Conservation (phyloP, 2,113 vertebrate species). For the Tiliqua scincoides region DNA sequence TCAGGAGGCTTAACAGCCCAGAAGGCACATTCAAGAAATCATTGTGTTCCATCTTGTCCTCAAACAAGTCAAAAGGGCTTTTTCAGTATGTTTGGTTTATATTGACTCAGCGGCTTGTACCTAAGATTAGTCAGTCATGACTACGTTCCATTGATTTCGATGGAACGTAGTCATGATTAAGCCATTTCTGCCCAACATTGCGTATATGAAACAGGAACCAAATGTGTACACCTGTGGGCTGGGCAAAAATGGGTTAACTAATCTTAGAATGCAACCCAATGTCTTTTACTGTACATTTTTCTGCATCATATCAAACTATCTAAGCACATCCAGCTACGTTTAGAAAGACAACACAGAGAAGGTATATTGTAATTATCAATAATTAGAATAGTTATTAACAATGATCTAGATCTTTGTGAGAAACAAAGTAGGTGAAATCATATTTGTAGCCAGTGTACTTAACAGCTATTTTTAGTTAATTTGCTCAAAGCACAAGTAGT, state of each 20-base stretch:
- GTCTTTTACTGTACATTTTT: not conserved
- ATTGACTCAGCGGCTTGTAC: too few relatives aligned
- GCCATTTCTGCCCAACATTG: too few relatives aligned
- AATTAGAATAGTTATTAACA: not conserved
- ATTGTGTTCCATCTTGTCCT: not conserved
- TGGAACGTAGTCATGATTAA: too few relatives aligned
- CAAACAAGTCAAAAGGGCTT: not conserved
- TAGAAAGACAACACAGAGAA: not conserved
- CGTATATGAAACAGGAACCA: too few relatives aligned
- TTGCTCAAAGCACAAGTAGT: not conserved
- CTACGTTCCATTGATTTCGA: too few relatives aligned
- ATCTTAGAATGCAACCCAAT: too few relatives aligned
- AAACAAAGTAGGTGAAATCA: not conserved
- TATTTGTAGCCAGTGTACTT: not conserved
- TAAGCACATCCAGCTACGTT: not conserved
- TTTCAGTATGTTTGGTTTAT: not conserved
- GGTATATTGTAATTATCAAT: too few relatives aligned
- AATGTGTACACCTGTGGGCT: too few relatives aligned
- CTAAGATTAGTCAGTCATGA: too few relatives aligned
- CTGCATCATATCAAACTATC: not conserved
- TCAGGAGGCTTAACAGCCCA: not conserved
- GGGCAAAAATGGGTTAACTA: too few relatives aligned
- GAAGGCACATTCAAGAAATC: not conserved
- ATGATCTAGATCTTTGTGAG: not conserved
- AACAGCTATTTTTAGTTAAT: not conserved